These are phyloP conservation scores for Vollenhovia emeryi DNA, from an alignment of 1,140 invertebrate species.

Conservation along the genomic window DNA sequence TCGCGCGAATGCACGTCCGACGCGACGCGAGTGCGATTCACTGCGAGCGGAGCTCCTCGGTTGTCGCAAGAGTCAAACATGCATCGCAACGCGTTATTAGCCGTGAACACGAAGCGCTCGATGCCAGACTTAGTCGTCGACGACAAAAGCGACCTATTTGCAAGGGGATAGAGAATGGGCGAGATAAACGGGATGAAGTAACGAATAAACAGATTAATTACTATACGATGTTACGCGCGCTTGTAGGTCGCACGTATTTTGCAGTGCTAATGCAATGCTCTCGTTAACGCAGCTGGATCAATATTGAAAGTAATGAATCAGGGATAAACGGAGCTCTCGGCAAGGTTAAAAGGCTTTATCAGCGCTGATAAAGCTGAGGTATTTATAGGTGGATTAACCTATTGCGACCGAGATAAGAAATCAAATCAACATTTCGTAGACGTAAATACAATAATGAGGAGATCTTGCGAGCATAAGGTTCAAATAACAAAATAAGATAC, in stretches of 20 bases:
- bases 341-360: conserved; percentile 35
- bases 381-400: conserved; percentile 33
- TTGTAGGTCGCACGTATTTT: background rate
- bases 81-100: background rate
- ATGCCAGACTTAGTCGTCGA: background rate
- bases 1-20: background rate
- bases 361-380: conserved; percentile 3
- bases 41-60: background rate
- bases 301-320: conserved; percentile 23
- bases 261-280: conserved; percentile 3
- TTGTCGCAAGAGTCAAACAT: background rate
- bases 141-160: background rate
- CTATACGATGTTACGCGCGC: background rate
- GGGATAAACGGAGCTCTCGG: background rate
- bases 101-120: background rate
- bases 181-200: conserved; percentile 21
- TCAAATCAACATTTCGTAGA: background rate
- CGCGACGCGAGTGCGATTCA: background rate
- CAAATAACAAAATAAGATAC: background rate
- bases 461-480: background rate
- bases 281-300: conserved; percentile 20
- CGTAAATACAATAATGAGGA: background rate
- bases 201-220: conserved; percentile 33
- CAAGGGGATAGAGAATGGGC: background rate
- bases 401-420: conserved; percentile 9